phyloP scores from a whole-genome alignment of 2,888 invertebrate genomes.

The Axea sp. region DNA sequence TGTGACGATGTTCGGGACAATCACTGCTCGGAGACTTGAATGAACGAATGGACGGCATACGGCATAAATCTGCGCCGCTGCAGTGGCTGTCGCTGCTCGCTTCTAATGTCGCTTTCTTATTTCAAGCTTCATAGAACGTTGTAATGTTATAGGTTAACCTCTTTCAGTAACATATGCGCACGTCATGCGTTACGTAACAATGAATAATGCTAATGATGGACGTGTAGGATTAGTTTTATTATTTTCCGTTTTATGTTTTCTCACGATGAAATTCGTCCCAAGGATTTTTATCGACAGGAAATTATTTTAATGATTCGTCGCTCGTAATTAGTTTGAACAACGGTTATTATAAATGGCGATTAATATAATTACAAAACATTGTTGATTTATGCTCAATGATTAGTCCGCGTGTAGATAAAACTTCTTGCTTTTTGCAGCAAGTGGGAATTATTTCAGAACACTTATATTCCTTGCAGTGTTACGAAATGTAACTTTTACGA shows the following conservation, averaged over 20 bases:
- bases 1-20: slow-evolving; percentile 27
- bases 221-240: slow-evolving; percentile 21
- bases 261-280: slow-evolving; percentile 11
- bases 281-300: background rate
- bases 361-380: no score
- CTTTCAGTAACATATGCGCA: slow-evolving; percentile 13
- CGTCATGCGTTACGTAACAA: slow-evolving; percentile 31
- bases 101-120: slow-evolving; percentile 25
- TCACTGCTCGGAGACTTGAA: slow-evolving; percentile 40
- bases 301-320: slow-evolving; percentile 8
- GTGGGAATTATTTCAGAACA: no score
- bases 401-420: no score
- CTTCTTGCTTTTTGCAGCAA: no score
- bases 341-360: no score
- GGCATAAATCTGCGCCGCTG: slow-evolving; percentile 26
- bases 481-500: no score
- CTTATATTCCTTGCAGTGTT: no score
- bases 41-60: slow-evolving; percentile 35
- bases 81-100: slow-evolving; percentile 5
- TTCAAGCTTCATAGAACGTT: slow-evolving; percentile 6
- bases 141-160: slow-evolving; percentile 20
- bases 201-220: slow-evolving; percentile 35
- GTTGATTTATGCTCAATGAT: no score
- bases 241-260: slow-evolving; percentile 41
- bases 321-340: no score